These are phyloP conservation scores for Montipora sp. DNA, from an alignment of 64 coral and sea anemone genomes.

Conservation along the genomic window DNA sequence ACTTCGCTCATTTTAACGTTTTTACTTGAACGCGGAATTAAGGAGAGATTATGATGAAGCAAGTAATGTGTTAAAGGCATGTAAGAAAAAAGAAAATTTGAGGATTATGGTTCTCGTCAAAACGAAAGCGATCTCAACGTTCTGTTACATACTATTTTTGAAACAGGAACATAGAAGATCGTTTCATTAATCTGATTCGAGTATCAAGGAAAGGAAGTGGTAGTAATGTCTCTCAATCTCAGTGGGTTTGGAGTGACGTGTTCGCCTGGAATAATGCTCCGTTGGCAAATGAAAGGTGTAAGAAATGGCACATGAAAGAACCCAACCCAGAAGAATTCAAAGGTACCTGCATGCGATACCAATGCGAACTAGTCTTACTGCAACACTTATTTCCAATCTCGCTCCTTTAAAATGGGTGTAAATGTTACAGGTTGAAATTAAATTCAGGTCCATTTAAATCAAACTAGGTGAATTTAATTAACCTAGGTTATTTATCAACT, in stretches of 20 bases:
- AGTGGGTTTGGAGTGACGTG: conserved; percentile 51
- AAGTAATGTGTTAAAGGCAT: background rate
- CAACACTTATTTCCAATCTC: no score
- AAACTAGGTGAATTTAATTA: no score
- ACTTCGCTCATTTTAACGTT: no score
- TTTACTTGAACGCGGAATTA: no score
- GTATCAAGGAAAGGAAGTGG: conserved; percentile 5
- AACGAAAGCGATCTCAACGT: background rate
- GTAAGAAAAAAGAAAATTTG: no score
- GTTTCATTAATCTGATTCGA: conserved; percentile 37
- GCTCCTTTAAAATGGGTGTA: no score
- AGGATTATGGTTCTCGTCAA: background rate
- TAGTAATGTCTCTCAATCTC: background rate
- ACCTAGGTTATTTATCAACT: no score
- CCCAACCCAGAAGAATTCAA: conserved; percentile 15
- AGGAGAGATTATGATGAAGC: no score
- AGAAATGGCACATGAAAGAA: conserved; percentile 12
- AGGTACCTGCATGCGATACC: background rate
- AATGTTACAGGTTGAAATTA: no score
- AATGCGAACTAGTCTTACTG: no score
- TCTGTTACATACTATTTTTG: background rate
- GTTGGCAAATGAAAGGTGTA: conserved; percentile 5
- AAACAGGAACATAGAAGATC: conserved; percentile 16
- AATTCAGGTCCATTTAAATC: no score
- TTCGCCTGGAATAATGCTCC: conserved; percentile 34